Percentiles rank a stretch among this genome's conserved stretches.
Conservation (phyloP, 2,797 vertebrate species). For the Alcedo atthis region DNA sequence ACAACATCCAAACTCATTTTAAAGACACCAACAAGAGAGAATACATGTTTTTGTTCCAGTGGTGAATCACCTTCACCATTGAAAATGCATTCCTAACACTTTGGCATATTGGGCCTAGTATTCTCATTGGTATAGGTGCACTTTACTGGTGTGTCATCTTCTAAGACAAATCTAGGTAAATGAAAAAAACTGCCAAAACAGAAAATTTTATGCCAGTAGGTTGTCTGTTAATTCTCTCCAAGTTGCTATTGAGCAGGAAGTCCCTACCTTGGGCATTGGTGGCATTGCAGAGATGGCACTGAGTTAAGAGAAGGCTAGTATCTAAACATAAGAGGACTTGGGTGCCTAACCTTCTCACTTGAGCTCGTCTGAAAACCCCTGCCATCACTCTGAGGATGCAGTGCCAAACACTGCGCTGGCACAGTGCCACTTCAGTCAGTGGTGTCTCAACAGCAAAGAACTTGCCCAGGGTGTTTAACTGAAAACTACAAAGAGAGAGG, state of each 20-base stretch:
- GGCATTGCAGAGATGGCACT: neutral
- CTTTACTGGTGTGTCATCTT: neutral
- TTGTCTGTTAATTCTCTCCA: neutral
- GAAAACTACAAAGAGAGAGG: slow-evolving; percentile 34
- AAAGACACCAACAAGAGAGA: neutral
- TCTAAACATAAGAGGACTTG: neutral
- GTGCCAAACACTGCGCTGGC: neutral
- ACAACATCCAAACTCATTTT: neutral
- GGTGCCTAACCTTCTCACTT: neutral
- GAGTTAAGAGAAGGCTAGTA: neutral
- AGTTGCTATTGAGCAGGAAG: neutral
- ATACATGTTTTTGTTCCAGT: neutral
- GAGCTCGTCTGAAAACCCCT: neutral
- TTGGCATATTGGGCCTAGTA: neutral
- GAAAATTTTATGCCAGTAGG: neutral
- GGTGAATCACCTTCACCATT: neutral
- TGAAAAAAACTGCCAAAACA: neutral
- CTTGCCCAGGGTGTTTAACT: slow-evolving; percentile 7
- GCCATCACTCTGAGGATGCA: neutral
- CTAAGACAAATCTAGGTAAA: neutral
- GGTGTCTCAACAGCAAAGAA: slow-evolving; percentile 30
- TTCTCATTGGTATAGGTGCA: neutral
- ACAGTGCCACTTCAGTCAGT: neutral
- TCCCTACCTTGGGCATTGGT: neutral
- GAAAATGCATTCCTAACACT: neutral